Base-by-base conservation (phyloP, 2,797 vertebrate species). In the Hemitrygon akajei region DNA sequence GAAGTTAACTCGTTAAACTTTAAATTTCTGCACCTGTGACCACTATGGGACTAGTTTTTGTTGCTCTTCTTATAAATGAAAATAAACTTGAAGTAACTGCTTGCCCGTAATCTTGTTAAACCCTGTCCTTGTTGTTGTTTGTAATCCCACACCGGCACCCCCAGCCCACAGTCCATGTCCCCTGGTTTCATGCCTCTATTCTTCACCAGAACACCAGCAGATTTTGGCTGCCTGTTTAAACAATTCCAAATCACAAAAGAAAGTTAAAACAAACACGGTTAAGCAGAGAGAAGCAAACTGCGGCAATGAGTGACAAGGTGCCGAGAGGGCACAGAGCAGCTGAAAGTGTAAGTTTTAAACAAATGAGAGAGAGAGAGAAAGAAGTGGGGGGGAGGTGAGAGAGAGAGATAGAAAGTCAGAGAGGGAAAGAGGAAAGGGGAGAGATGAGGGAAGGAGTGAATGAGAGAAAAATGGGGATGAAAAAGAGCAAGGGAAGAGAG, bases 61-160 rank as follows among this genome's bases (percentile, higher is more conserved):
- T 93, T 79, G 79, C 77, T 10, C 34, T 89, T 94, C 80, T 79
- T 81, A 93, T 73, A 94, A 94, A 95, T 95, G 95, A 95, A 94
- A 93, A 94, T 66, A 84, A 95, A 95, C 79, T 94, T 95, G 93
- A 96, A 96, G 69, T 94, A 96, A 95, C 93, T 95, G 94, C 94
- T 95, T 95, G 95, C 94, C 63, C 86, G 95, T 95, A 96, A 96
- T 95, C 95, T 96, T 94, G 95, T 95, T 95, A 96, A 96, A 96
- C 94, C 94, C 94, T 96, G 95, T 96, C 94, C 94, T 96, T 96
- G 93, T 94, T 87, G 1, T 34, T 87, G 1, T 34, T 34, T n/a
- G 30, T 87, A 87, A 87, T 16, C 25, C 27, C 25, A 27, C n/a
- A 7, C 80, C 20, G 1, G 14, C 40, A 7, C 2, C 56, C 47